Evolutionary conservation across 2,797 vertebrate genomes (phyloP).

Genomic region (Schizopygopsis pylzovi): DNA sequence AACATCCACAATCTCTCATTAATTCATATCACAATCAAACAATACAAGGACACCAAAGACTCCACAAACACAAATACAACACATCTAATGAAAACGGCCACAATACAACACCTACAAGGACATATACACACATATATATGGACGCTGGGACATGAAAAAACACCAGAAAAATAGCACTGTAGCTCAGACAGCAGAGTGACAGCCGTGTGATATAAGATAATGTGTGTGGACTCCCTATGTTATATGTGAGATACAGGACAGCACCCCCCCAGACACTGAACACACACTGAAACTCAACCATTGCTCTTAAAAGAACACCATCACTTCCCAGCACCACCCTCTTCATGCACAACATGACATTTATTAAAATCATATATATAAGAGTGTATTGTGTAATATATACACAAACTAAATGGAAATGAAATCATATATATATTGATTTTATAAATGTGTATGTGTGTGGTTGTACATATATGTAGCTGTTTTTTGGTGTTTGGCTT

Average conservation of each 20-base stretch:
- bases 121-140: slow-evolving; percentile 52
- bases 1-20: slow-evolving; percentile 22
- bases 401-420: no score
- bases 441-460: no score
- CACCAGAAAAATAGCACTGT: slow-evolving; percentile 81
- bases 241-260: slow-evolving; percentile 29
- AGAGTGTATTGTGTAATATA: no score
- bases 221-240: slow-evolving; percentile 4
- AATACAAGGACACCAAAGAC: slow-evolving; percentile 35
- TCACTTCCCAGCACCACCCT: slow-evolving; percentile 29
- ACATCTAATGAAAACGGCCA: slow-evolving; percentile 56
- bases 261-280: slow-evolving; percentile 18
- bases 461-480: no score
- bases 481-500: no score
- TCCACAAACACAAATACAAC: slow-evolving; percentile 25
- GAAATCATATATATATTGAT: no score
- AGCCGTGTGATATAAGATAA: slow-evolving; percentile 16
- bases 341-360: neutral
- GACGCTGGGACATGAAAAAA: slow-evolving; percentile 68
- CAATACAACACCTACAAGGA: slow-evolving; percentile 61
- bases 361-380: neutral
- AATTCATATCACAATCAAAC: slow-evolving; percentile 29
- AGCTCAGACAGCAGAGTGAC: slow-evolving; percentile 72
- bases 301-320: slow-evolving; percentile 42
- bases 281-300: slow-evolving; percentile 35